Percentiles rank a stretch among this genome's conserved stretches.
Conservation (phyloP, 2,888 invertebrate species). For the Prosapia bicincta region DNA sequence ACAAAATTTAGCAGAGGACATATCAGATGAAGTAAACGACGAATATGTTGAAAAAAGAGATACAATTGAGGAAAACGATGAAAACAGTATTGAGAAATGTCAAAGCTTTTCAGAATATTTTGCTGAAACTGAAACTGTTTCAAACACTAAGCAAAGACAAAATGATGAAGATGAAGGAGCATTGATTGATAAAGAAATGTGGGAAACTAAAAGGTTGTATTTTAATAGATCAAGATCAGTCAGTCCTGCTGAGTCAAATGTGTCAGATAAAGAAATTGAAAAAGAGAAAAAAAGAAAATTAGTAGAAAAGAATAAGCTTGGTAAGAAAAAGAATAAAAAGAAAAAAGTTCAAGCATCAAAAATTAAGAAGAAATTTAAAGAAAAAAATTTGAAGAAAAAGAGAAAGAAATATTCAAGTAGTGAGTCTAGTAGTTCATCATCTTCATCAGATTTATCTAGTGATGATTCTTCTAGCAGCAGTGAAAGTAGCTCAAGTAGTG, state of each 20-base stretch:
- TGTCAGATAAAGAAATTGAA: slow-evolving; percentile 6
- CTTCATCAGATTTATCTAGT: slow-evolving; percentile 11
- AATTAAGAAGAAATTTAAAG: slow-evolving; percentile 33
- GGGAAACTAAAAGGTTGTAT: slow-evolving; percentile 19
- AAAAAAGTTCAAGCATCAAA: slow-evolving; percentile 29
- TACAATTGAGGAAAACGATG: not conserved
- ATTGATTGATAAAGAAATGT: slow-evolving; percentile 5
- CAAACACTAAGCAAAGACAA: not conserved
- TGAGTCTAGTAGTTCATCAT: slow-evolving; percentile 37
- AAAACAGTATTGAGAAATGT: not conserved
- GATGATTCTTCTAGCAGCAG: slow-evolving; percentile 33
- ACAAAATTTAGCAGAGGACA: slow-evolving; percentile 20
- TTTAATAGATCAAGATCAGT: slow-evolving; percentile 12
- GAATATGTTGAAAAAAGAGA: too few species aligned
- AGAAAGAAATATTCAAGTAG: slow-evolving; percentile 26
- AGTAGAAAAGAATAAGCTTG: not conserved
- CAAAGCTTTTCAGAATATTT: not conserved
- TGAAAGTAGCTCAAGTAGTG: slow-evolving; percentile 33
- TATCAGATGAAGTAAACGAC: not conserved
- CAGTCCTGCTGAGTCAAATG: slow-evolving; percentile 1
- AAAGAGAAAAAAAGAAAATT: slow-evolving; percentile 6
- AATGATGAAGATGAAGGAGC: slow-evolving; percentile 3
- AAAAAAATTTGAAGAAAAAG: slow-evolving; percentile 32
- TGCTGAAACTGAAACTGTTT: not conserved
- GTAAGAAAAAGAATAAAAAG: slow-evolving; percentile 20